These are phyloP conservation scores for Amphiduros pacificus DNA, from an alignment of 2,888 invertebrate genomes.

Conservation along the genomic window DNA sequence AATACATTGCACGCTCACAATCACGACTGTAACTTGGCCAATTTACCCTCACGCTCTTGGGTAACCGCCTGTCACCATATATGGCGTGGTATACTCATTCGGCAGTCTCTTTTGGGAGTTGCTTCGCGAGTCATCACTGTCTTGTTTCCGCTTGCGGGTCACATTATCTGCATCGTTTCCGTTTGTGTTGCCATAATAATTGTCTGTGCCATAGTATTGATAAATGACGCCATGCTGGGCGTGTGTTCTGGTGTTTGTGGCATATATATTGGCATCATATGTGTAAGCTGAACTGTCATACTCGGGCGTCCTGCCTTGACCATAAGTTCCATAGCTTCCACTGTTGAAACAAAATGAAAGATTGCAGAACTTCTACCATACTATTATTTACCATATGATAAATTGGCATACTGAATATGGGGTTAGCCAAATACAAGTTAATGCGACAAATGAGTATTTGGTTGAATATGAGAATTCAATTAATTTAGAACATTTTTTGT, in stretches of 20 bases:
- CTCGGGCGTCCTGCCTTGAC: neutral
- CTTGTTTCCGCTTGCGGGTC: slow-evolving; percentile 9
- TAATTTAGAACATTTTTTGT: too few species aligned
- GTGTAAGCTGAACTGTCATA: slow-evolving; percentile 1
- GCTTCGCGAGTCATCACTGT: neutral
- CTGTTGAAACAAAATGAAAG: neutral
- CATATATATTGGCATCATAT: slow-evolving; percentile 2
- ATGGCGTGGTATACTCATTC: neutral
- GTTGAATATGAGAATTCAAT: too few species aligned
- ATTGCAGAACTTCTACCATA: neutral
- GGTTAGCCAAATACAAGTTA: too few species aligned
- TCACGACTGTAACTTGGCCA: too few species aligned
- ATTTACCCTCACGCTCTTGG: slow-evolving; percentile 11
- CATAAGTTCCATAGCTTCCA: neutral
- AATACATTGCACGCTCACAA: too few species aligned
- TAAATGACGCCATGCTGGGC: slow-evolving; percentile 17
- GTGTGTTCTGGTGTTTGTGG: neutral
- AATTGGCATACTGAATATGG: neutral
- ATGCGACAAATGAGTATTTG: too few species aligned
- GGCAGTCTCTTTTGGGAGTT: neutral
- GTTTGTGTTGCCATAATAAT: neutral
- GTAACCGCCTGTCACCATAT: slow-evolving; percentile 10
- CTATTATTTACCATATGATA: neutral
- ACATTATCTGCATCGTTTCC: slow-evolving; percentile 1
- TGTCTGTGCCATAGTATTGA: slow-evolving; percentile 8